Percentiles rank a stretch among this genome's conserved stretches.
Evolutionary conservation across 2,797 vertebrate species (phyloP).

Genomic region (Carapus acus): DNA sequence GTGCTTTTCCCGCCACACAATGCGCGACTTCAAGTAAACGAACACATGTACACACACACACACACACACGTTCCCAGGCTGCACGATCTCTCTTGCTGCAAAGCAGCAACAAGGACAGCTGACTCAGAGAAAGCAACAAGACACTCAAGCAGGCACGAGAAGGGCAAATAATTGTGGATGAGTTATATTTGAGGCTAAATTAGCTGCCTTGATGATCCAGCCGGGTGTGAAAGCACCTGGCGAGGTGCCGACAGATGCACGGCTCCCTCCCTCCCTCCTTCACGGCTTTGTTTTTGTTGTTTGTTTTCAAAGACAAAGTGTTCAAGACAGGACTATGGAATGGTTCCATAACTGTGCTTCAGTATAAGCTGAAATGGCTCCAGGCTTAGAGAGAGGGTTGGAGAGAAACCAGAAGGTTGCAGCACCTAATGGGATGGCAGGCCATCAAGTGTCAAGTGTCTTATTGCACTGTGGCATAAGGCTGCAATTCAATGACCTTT

Average conservation of each 20-base stretch:
- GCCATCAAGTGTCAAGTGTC: no score
- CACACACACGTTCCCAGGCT: conserved; percentile 36
- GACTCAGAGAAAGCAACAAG: conserved; percentile 17
- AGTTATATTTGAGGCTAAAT: conserved; percentile 43
- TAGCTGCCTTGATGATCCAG: conserved; percentile 43
- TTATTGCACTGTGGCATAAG: no score
- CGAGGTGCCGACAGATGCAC: conserved; percentile 28
- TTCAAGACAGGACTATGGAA: conserved; percentile 8
- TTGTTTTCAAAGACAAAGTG: conserved; percentile 41
- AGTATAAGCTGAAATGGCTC: no score
- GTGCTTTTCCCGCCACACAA: conserved; percentile 15
- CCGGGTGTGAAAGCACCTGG: conserved; percentile 35
- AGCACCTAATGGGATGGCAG: no score
- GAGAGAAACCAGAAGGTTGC: no score
- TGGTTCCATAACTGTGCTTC: no score
- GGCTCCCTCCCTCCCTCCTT: conserved; percentile 27
- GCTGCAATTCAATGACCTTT: no score
- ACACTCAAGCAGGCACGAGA: conserved; percentile 3
- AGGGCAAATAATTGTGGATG: conserved; percentile 2
- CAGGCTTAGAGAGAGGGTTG: no score
- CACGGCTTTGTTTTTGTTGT: no score
- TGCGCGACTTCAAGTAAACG: conserved; percentile 13
- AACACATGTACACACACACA: conserved; percentile 17
- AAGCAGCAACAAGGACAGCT: conserved; percentile 28
- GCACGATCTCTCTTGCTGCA: conserved; percentile 10